Evolutionary conservation across 2,113 vertebrate genomes (phyloP).

Genomic region (Jaculus jaculus): DNA sequence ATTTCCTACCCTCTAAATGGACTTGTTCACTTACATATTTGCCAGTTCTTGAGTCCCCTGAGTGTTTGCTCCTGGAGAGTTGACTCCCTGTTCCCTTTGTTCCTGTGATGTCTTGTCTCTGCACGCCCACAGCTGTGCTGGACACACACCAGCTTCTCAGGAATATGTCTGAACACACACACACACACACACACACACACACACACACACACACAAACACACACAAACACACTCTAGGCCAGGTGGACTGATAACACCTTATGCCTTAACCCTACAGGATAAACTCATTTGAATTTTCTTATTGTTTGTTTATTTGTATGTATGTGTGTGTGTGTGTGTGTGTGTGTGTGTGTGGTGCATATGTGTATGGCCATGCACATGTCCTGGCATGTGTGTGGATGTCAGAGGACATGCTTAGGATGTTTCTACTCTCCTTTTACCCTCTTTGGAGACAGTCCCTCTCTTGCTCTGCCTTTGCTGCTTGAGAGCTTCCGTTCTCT

Average conservation of each 20-base stretch:
- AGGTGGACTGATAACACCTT: not conserved
- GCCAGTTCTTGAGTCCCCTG: not conserved
- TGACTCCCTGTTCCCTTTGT: not conserved
- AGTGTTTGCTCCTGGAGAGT: not conserved
- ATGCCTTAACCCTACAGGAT: not conserved
- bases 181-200: not conserved
- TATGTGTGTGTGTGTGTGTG: no score
- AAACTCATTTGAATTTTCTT: no score
- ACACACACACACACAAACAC: no score
- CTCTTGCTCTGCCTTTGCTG: no score
- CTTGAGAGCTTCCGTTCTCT: no score
- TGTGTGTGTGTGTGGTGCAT: no score
- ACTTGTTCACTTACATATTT: not conserved
- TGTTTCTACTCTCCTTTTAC: no score
- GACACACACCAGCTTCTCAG: not conserved
- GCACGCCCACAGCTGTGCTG: not conserved
- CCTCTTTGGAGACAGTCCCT: no score
- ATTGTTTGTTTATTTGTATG: no score
- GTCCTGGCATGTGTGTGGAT: no score
- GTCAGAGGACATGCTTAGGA: no score
- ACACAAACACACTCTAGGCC: not conserved
- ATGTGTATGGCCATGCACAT: no score
- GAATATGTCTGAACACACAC: not conserved
- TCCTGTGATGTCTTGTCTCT: not conserved
- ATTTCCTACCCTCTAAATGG: not conserved